phyloP scores from a whole-genome alignment of 2,888 invertebrate genomes.

The Eutolmus rufibarbis region DNA sequence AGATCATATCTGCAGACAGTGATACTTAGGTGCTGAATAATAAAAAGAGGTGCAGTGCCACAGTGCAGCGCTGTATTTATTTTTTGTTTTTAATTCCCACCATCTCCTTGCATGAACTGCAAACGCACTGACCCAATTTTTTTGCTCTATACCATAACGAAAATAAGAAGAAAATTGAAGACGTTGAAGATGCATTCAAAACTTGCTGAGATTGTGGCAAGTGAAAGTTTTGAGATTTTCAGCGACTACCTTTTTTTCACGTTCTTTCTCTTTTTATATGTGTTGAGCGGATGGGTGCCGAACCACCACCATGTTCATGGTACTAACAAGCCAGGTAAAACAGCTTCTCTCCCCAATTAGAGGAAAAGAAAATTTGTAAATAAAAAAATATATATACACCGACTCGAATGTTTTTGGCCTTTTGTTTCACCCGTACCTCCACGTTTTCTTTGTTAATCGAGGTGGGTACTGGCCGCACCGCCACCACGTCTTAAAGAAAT shows the following conservation, averaged over 20 bases:
- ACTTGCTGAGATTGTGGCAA: background rate
- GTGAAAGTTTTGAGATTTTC: constrained; percentile 25
- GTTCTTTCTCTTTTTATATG: background rate
- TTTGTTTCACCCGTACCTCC: constrained; percentile 3
- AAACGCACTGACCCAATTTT: constrained; percentile 34
- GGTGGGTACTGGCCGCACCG: background rate
- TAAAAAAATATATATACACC: background rate
- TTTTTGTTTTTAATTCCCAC: background rate
- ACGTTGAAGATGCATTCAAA: background rate
- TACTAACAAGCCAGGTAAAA: constrained; percentile 10
- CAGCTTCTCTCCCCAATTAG: constrained; percentile 6
- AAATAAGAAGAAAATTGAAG: constrained; percentile 5
- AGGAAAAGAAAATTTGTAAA: background rate
- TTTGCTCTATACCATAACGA: background rate
- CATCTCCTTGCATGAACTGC: background rate
- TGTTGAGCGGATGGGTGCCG: background rate
- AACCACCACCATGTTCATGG: background rate
- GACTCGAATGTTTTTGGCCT: background rate
- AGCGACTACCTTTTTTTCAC: background rate
- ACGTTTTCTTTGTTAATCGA: constrained; percentile 18
- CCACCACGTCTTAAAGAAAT: background rate
- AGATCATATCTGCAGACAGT: background rate
- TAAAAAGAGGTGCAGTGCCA: background rate
- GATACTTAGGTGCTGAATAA: background rate
- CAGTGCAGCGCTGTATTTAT: background rate